Evolutionary conservation across 2,797 vertebrate species (phyloP).

Genomic region (Sciurus vulgaris): DNA sequence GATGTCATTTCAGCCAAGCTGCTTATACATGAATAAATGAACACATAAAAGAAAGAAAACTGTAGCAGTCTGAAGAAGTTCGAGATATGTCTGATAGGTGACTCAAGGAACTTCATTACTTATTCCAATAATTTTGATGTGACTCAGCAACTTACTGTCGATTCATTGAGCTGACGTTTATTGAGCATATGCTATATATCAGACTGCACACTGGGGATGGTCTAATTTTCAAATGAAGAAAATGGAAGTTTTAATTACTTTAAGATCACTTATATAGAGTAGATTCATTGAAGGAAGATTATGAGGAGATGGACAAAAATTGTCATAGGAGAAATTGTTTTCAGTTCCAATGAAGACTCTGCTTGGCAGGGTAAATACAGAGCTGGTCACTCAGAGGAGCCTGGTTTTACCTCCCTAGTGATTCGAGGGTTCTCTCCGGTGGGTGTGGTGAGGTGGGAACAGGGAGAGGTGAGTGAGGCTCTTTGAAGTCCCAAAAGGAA

Average conservation of each 20-base stretch:
- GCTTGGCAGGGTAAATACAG: background rate
- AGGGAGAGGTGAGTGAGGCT: too few species aligned
- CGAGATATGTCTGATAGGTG: background rate
- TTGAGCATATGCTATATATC: background rate
- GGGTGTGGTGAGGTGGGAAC: background rate
- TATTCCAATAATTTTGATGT: background rate
- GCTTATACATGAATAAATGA: background rate
- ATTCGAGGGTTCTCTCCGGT: background rate
- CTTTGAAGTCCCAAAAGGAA: background rate
- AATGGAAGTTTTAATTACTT: constrained; percentile 16
- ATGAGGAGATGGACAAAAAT: background rate
- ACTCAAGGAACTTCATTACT: background rate
- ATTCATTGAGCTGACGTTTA: background rate
- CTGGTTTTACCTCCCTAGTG: background rate
- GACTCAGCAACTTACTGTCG: background rate
- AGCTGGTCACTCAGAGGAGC: background rate
- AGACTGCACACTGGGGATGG: background rate
- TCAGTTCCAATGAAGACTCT: background rate
- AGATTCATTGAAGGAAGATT: background rate
- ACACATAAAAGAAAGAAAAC: background rate
- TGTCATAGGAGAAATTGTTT: background rate
- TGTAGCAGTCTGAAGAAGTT: background rate
- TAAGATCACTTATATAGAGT: background rate
- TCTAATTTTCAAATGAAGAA: constrained; percentile 40
- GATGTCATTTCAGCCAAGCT: background rate